A percentile compares a stretch with the other conserved stretches of the same genome.
Conservation (phyloP, 2,888 invertebrate species). For the Meteorus colon region DNA sequence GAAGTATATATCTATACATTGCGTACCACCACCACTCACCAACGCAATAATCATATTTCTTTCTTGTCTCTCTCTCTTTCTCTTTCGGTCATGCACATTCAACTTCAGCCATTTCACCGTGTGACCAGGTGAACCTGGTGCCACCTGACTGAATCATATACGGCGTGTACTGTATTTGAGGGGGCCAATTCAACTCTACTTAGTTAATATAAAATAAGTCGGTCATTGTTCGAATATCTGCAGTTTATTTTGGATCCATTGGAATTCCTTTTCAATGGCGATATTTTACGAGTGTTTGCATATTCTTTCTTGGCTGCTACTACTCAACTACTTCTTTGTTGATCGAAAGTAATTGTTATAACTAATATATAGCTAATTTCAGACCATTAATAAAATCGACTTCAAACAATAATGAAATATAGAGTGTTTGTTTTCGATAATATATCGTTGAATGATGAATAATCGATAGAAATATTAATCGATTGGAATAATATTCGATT, state of each 20-base stretch:
- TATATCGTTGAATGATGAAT: too few species aligned
- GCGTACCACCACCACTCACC: neutral
- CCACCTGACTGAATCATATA: conserved; percentile 9
- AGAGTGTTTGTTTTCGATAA: too few species aligned
- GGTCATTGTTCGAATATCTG: too few species aligned
- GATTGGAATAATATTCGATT: neutral
- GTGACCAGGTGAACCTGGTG: conserved; percentile 15
- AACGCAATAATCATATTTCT: neutral
- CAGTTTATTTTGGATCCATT: too few species aligned
- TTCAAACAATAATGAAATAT: too few species aligned
- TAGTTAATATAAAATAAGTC: neutral
- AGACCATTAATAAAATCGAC: neutral
- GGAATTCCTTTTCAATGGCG: too few species aligned
- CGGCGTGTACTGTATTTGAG: neutral
- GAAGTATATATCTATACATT: neutral
- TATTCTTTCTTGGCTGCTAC: too few species aligned
- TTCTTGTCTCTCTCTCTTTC: neutral
- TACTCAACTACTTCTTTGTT: neutral
- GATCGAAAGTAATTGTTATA: too few species aligned
- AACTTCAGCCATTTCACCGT: neutral
- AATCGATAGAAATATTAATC: neutral
- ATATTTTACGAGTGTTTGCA: too few species aligned
- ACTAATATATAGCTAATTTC: neutral
- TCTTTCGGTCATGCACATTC: neutral
- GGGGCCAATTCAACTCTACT: neutral